Evolutionary conservation across 1,140 invertebrate genomes (phyloP), one percentile per base, ranked within the genome.

Genomic region (Theocolax elegans): DNA sequence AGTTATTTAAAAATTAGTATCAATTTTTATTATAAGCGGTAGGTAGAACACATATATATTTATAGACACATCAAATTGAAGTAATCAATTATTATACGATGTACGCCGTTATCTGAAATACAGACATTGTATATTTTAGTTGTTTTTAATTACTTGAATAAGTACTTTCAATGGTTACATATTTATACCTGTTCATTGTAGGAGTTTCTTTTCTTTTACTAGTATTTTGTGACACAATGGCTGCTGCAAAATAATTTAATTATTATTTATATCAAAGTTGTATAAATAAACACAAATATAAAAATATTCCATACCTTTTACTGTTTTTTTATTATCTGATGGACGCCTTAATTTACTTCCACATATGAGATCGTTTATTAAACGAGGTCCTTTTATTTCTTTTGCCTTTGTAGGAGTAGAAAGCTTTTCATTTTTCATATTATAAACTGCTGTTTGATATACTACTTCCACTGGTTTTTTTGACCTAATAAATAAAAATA

Each of bases 341-440:
- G 62, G n/a, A 15, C 71, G 67, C 72, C 75, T 82, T 17, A 67
- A 66, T 75, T 77, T 82, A 15, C 72, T 79, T 35, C 77, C 77
- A 53, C 77, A 81, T 67, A 82, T 82, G 64, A 82, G 74, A 69
- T 81, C 76, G 62, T 82, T 81, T 48, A 82, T 75, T 51, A 75
- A 73, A 15, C 76, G 60, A 12, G 79, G 77, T 21, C 74, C 71
- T 56, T 79, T 78, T 7, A 69, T 29, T 54, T 75, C 69, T 27
- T 75, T 77, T 48, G 62, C 67, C 25, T 76, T 78, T 42, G 35
- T 10, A 4, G 78, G 68, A 42, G 78, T 80, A 6, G 73, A 74
- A n/a, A 82, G 64, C 58, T 77, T 77, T 72, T 83, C 79, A 71
- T 83, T 83, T 73, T 77, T 79, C 79, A 83, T 83, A 59, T 83